Evolutionary conservation across 1,140 invertebrate genomes (phyloP), one percentile per base, ranked within the genome.

Genomic region (Orussus abietinus): DNA sequence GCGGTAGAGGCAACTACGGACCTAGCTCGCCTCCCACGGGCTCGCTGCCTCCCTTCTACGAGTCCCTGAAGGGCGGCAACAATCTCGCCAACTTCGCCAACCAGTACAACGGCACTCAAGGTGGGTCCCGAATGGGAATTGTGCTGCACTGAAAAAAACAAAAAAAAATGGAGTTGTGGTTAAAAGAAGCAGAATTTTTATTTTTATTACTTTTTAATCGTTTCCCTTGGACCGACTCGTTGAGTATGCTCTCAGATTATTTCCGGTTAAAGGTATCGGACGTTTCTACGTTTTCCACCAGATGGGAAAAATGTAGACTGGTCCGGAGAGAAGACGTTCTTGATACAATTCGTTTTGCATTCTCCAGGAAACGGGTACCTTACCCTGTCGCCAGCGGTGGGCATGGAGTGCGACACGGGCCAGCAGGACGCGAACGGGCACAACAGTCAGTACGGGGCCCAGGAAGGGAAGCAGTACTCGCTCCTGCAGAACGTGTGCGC

Each of bases 1-100:
- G 69, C 0, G 84, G 84, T 3, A 77, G 85, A 14, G 84, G 84
- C 30, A 87, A 88, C 59, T 89, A 89, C 58, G 87, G 86, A 3
- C 86, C 86, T 2, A 88, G 86, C 47, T 88, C 85, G 47, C 86
- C 86, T 32, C 86, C 86, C 3, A 88, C 86, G 1, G 86, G 85
- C 0, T 87, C 85, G 25, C 62, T 91, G 31, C 88, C 88, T 5
- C 87, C 88, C 1, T 90, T 91, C 55, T 89, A 89, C 55, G 87
- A 90, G 68, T 88, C 84, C 10, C 74, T 91, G 0, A 91, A 90
- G 65, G 80, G 81, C 34, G 84, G 84, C 7, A 74, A 75, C 20
- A 72, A 71, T 34, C 47, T 75, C 2, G 67, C 67, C 0, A 83
- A 83, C 57, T 85, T 84, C 37, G 69, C 66, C 11, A 78, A 77